Conservation (phyloP, 2,888 invertebrate species). For the Ichneumoninae sp. region DNA sequence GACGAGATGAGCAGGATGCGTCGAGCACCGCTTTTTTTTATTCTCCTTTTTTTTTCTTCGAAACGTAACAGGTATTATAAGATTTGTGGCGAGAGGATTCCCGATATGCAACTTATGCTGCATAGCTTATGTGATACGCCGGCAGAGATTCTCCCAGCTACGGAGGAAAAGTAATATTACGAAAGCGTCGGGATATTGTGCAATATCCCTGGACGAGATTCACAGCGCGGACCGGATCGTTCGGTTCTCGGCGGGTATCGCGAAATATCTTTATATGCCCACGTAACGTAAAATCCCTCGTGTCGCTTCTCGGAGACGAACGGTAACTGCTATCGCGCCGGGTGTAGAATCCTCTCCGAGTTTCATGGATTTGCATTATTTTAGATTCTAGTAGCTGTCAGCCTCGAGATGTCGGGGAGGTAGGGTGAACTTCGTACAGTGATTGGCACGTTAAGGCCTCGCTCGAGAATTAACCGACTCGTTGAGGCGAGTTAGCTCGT, state of each 20-base stretch:
- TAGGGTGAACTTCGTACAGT: not conserved
- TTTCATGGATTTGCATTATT: conserved; percentile 3
- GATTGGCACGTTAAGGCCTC: not conserved
- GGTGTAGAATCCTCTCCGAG: not conserved
- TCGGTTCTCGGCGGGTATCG: conserved; percentile 14
- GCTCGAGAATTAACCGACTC: too few species aligned
- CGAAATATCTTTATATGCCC: conserved; percentile 21
- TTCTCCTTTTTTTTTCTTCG: not conserved
- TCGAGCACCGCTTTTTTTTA: conserved; percentile 12
- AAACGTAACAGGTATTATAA: conserved; percentile 57
- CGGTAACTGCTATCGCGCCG: conserved; percentile 43
- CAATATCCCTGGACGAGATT: conserved; percentile 23
- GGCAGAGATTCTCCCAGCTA: conserved; percentile 24
- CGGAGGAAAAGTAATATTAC: conserved; percentile 42
- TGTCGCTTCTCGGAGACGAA: conserved; percentile 16
- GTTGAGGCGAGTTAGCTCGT: too few species aligned
- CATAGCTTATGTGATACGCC: conserved; percentile 1
- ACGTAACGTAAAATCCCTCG: not conserved
- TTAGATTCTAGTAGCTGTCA: not conserved
- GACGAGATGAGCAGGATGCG: conserved; percentile 14
- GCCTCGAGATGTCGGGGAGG: not conserved
- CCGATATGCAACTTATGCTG: conserved; percentile 28
- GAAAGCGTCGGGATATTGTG: conserved; percentile 36
- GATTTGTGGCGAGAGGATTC: conserved; percentile 31
- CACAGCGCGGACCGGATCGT: conserved; percentile 11